Percentiles rank a stretch among this genome's conserved stretches.
Conservation (phyloP, 2,888 invertebrate species). For the Andrena hattorfiana region DNA sequence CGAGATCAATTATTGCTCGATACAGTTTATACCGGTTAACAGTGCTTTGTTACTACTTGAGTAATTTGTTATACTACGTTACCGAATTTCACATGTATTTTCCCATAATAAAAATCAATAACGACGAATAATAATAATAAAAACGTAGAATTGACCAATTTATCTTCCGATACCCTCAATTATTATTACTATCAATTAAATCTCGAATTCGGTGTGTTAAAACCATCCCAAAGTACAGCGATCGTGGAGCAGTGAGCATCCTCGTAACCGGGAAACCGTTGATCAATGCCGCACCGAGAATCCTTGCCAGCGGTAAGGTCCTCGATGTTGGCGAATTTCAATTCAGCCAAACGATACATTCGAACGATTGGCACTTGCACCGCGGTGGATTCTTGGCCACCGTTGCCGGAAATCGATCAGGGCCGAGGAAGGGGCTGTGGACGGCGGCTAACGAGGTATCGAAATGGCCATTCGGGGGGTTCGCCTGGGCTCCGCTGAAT, state of each 20-base stretch:
- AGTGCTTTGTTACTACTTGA: no score
- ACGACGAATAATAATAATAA: no score
- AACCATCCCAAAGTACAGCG: no score
- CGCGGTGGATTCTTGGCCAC: neutral
- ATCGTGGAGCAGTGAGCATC: neutral
- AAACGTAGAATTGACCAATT: no score
- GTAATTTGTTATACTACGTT: no score
- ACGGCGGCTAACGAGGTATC: conserved; percentile 55
- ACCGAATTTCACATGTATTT: no score
- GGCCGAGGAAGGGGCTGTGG: neutral
- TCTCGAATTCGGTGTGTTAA: no score
- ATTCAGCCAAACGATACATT: neutral
- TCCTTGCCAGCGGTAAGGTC: neutral
- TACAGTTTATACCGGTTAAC: no score
- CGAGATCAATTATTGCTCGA: no score
- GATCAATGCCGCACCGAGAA: conserved; percentile 3
- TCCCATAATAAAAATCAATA: no score
- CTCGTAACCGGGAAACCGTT: neutral
- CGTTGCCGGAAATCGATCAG: conserved; percentile 16
- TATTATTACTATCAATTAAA: no score
- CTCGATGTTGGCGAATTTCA: conserved; percentile 1
- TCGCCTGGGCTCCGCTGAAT: conserved; percentile 32
- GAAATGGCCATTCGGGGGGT: conserved; percentile 41
- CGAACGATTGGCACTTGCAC: neutral
- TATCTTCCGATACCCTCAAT: no score